Evolutionary conservation across 1,140 invertebrate species (phyloP), one percentile per base, ranked within the genome.

Genomic region (Diachasmimorpha longicaudata): DNA sequence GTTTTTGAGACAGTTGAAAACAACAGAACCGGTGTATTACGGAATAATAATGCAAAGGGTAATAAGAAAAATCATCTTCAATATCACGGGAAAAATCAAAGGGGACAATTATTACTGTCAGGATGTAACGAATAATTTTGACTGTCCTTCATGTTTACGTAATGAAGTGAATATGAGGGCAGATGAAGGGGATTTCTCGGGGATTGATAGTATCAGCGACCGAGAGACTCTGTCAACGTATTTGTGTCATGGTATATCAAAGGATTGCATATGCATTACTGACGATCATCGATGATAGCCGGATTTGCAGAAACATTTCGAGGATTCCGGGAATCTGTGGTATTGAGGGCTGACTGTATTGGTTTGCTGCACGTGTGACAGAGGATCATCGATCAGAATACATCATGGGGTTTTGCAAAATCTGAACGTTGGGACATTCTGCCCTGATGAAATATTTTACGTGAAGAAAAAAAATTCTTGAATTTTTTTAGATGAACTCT

Each of bases 291-390:
- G 14, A 55, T 72, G n/a, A 72, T 72, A 55, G 23, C 46, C 37
- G 46, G 52, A 72, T 72, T 72, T 72, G 70, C 46, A 37, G 46
- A 72, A 55, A 52, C 70, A 72, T 52, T 72, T 72, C 19, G 36
- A 55, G 46, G 46, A 37, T 37, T 13, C 31, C 16, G 16, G 46
- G 46, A 52, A 55, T 72, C 46, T 52, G 13, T 19, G 16, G 46
- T 52, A 36, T 72, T 72, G 70, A n/a, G n/a, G 16, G 21, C 9
- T 48, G 44, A 23, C 44, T 13, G 10, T 48, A 48, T 23, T 71
- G 23, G n/a, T 23, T n/a, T 9, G 36, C 19, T 72, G 48, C 70
- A 55, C 21, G 55, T 70, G 70, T n/a, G 23, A 72, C 42, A 31
- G 19, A 48, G 36, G 48, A 52, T n/a, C 0, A 52, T 16, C 48